Conservation (phyloP, 2,888 invertebrate species). For the Hypomecis atomaria region DNA sequence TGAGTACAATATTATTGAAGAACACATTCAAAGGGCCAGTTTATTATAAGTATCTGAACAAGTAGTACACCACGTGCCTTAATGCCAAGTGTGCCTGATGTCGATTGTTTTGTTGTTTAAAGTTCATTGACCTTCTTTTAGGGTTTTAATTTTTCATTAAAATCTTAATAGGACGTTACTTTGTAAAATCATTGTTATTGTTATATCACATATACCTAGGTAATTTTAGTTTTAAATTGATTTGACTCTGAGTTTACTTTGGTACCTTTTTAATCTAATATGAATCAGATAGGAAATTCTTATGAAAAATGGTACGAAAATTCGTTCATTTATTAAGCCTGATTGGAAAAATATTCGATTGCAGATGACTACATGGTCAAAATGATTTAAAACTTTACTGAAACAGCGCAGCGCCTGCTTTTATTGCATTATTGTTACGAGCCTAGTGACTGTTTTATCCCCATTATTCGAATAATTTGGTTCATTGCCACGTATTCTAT, state of each 20-base stretch:
- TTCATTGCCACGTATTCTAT: constrained; percentile 35
- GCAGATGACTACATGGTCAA: neutral
- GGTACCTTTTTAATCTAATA: neutral
- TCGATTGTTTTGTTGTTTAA: constrained; percentile 46
- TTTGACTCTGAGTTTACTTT: neutral
- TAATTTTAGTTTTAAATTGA: neutral
- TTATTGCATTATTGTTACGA: constrained; percentile 28
- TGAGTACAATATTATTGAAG: neutral
- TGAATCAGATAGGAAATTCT: neutral
- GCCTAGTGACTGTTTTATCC: constrained; percentile 64
- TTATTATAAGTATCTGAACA: constrained; percentile 43
- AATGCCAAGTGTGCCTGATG: constrained; percentile 65
- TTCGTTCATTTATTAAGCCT: no score
- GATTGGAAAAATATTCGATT: neutral
- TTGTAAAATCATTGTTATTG: neutral
- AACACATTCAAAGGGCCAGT: neutral
- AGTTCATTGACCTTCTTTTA: constrained; percentile 56
- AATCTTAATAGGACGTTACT: constrained; percentile 56
- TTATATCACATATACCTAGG: neutral
- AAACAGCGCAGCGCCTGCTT: constrained; percentile 9
- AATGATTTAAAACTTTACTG: constrained; percentile 26
- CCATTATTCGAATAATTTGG: constrained; percentile 34
- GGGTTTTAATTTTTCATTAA: constrained; percentile 53
- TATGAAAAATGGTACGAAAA: no score
- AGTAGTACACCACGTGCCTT: constrained; percentile 67